These are phyloP conservation scores for Tangara arthus DNA, from an alignment of 2,797 vertebrate species.

Conservation along the genomic window DNA sequence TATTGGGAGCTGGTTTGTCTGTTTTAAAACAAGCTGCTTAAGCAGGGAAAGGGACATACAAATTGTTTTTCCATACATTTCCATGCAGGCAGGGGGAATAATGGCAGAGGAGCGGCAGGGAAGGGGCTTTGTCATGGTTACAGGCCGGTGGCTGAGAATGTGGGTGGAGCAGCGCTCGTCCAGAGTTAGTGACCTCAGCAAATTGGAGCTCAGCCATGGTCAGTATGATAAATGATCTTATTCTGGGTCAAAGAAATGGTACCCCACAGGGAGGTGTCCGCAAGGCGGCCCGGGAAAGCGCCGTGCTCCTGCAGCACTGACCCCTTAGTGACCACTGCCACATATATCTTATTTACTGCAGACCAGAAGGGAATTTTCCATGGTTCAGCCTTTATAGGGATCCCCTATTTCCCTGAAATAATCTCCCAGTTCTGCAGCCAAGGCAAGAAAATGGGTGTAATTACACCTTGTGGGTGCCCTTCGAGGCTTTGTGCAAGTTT, in stretches of 20 bases:
- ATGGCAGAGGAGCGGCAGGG: conserved; percentile 66
- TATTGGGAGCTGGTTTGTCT: neutral
- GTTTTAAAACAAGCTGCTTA: neutral
- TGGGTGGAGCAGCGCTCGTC: conserved; percentile 65
- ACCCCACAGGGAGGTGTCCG: conserved; percentile 44
- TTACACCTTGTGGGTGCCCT: neutral
- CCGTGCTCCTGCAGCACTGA: conserved; percentile 51
- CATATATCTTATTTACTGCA: conserved; percentile 44
- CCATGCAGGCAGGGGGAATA: conserved; percentile 72
- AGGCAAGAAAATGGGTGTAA: neutral
- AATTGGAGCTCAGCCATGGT: conserved; percentile 72
- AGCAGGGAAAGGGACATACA: neutral
- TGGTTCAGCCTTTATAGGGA: neutral
- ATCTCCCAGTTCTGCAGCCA: neutral
- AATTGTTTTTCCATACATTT: conserved; percentile 55
- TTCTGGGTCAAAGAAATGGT: conserved; percentile 67
- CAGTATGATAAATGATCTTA: conserved; percentile 80
- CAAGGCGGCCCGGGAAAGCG: conserved; percentile 30
- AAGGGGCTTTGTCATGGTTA: conserved; percentile 78
- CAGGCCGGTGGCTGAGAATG: conserved; percentile 75
- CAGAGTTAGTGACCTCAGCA: conserved; percentile 79
- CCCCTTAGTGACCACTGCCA: conserved; percentile 65
- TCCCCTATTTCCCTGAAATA: neutral
- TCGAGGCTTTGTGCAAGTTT: neutral
- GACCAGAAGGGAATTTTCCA: conserved; percentile 55